Evolutionary conservation across 2,888 invertebrate genomes (phyloP), one percentile per base, ranked within the genome.

Genomic region (Lamellibrachia satsuma): DNA sequence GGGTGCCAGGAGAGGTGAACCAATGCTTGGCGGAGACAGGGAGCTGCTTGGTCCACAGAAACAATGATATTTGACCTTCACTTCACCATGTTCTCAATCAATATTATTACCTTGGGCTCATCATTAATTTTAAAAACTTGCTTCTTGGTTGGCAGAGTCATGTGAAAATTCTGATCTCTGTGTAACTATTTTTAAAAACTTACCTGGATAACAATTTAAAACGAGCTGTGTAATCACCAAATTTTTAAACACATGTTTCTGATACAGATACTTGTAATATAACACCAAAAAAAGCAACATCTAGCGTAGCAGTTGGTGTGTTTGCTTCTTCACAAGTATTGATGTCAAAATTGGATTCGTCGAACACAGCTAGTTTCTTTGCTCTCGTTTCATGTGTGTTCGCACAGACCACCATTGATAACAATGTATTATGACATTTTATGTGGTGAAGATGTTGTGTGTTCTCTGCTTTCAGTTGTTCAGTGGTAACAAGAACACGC

Each of bases 401-500:
- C 22, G 15, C 22, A 75, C 75, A 6, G 22, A 75, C 75, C 22
- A 22, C 75, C 3, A 15, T 75, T 75, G 75, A 75, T 22, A 75
- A 22, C 22, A n/a, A 39, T 39, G 39, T 39, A 39, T n/a, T 22
- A 15, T 22, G 75, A 75, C 22, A 22, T 75, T 75, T 75, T 75
- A 75, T 75, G 75, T 75, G 75, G 75, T 75, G 15, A 75, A 75
- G 75, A 39, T 39, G 39, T 39, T 0, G 39, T 39, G 39, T 39
- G 39, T 75, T 75, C 75, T 75, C 75, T 75, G 6, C n/a, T 75
- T 75, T n/a, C 91, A 91, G 91, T 11, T 91, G 39, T 55, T 91
- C 52, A 57, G 39, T 39, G 91, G 52, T n/a, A 91, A 91, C 91
- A 91, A 39, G 52, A 57, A 91, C 91, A 91, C 91, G 52, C 57